Conservation (phyloP, 2,113 vertebrate genomes). For the Tricholaema leucomelas region DNA sequence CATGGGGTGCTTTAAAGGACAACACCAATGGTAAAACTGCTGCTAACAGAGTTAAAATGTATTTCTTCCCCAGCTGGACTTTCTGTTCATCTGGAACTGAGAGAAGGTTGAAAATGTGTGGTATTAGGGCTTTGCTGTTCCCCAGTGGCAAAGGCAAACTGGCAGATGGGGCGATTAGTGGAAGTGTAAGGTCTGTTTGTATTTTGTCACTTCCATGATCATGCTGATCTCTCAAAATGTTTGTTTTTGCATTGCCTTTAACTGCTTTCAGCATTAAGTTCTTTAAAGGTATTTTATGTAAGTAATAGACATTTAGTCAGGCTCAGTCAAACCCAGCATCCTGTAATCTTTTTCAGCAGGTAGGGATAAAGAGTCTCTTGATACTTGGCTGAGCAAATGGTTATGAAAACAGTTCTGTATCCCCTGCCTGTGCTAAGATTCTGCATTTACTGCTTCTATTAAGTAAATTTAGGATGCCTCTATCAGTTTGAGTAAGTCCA, state of each 20-base stretch:
- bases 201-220: neutral
- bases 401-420: slow-evolving; percentile 64
- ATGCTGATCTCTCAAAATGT: neutral
- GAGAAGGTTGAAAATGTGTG: neutral
- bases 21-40: neutral
- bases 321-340: slow-evolving; percentile 34
- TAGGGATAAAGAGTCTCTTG: slow-evolving; percentile 10
- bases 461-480: slow-evolving; percentile 55
- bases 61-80: rapidly evolving
- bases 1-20: neutral
- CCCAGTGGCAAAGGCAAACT: neutral
- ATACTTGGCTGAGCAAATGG: slow-evolving; percentile 58
- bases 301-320: slow-evolving; percentile 7
- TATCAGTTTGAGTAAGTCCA: slow-evolving; percentile 49
- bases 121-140: neutral
- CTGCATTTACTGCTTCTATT: slow-evolving; percentile 45
- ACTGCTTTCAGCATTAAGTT: slow-evolving; percentile 11
- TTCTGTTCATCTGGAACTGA: neutral
- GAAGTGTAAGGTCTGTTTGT: neutral
- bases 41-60: neutral
- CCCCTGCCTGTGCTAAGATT: slow-evolving; percentile 28
- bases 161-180: neutral
- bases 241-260: slow-evolving; percentile 25
- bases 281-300: neutral
- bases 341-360: slow-evolving; percentile 46